Conservation (phyloP, 2,797 vertebrate species). For the Cynopterus sphinx region DNA sequence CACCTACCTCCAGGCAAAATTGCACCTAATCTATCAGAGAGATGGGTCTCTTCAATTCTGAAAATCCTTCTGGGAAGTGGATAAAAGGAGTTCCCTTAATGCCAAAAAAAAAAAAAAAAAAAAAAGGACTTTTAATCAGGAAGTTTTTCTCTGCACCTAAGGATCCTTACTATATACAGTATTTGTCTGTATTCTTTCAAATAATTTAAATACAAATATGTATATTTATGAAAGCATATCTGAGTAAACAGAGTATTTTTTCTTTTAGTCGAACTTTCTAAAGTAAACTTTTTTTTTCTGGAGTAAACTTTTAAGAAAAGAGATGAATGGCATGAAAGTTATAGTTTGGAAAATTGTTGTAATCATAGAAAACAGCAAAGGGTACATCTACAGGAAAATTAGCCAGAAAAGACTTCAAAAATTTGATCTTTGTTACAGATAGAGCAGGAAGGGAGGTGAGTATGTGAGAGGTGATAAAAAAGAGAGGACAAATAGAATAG, state of each 20-base stretch:
- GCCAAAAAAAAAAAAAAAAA: background rate
- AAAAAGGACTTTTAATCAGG: background rate
- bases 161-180: background rate
- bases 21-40: conserved; percentile 58
- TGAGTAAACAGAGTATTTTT: background rate
- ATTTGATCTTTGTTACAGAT: background rate
- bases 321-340: background rate
- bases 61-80: conserved; percentile 45
- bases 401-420: background rate
- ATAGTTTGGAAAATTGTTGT: background rate
- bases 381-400: background rate
- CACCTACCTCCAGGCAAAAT: conserved; percentile 63
- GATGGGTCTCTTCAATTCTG: conserved; percentile 55
- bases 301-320: background rate
- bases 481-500: background rate
- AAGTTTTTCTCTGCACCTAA: background rate
- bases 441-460: background rate
- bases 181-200: background rate
- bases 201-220: background rate
- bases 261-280: background rate
- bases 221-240: background rate
- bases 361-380: conserved; percentile 19
- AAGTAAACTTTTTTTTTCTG: background rate
- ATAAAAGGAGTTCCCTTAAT: conserved; percentile 12
- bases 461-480: background rate